Evolutionary conservation across 2,797 vertebrate species (phyloP).

Genomic region (Bradypodion ventrale): DNA sequence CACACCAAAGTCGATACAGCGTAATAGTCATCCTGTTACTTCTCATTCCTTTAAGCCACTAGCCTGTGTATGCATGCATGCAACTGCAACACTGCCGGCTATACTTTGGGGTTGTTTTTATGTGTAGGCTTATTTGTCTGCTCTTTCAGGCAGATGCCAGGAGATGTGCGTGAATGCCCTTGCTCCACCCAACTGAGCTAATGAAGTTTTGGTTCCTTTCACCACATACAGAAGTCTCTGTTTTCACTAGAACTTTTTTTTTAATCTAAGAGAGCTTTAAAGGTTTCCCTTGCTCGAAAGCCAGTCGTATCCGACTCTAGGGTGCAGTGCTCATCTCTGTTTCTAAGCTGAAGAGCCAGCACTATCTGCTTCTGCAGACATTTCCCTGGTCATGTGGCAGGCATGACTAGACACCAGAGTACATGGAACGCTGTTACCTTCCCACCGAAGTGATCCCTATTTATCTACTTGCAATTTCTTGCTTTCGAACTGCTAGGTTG

Average conservation of each 20-base stretch:
- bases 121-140: not conserved
- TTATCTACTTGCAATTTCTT: no score
- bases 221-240: not conserved
- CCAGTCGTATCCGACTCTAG: no score
- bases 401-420: no score
- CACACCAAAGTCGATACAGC: not conserved
- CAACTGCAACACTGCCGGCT: no score
- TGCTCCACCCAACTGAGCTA: slow-evolving; percentile 16
- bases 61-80: not conserved
- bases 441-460: no score
- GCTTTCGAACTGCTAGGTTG: no score
- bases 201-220: not conserved
- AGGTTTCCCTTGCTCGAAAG: no score
- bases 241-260: not conserved
- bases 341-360: no score
- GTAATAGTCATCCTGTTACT: not conserved
- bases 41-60: not conserved
- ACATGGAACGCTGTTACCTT: no score
- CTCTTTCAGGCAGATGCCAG: not conserved
- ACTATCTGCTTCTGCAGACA: no score
- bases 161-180: slow-evolving; percentile 14
- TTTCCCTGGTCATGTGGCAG: no score
- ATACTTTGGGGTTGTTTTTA: not conserved
- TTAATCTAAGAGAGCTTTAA: not conserved
- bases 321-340: no score